Evolutionary conservation across 2,888 invertebrate species (phyloP).

Genomic region (Nephrotoma appendiculata): DNA sequence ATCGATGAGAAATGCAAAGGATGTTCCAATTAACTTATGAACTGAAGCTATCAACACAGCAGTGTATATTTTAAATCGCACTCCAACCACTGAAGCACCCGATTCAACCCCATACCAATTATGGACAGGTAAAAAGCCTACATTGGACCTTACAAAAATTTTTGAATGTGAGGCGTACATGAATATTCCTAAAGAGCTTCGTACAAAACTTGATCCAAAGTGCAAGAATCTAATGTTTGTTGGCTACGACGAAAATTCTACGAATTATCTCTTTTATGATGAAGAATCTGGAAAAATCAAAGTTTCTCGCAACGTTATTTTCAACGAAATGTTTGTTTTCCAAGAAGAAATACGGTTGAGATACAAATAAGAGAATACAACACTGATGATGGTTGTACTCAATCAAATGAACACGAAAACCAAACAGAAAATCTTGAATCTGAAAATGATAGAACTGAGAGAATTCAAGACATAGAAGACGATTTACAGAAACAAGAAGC

Average conservation of each 20-base stretch:
- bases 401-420: not conserved
- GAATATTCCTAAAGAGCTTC: not conserved
- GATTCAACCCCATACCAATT: too few relatives aligned
- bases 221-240: not conserved
- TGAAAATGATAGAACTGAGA: not conserved
- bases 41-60: too few relatives aligned
- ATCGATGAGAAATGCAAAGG: too few relatives aligned
- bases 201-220: not conserved
- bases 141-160: not conserved
- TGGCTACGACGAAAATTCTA: too few relatives aligned
- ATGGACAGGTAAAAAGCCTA: not conserved
- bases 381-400: not conserved
- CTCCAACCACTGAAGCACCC: too few relatives aligned
- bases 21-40: too few relatives aligned
- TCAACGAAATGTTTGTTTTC: not conserved
- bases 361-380: not conserved
- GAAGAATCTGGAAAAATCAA: not conserved
- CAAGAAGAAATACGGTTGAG: too few relatives aligned
- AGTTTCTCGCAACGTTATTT: not conserved
- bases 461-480: not conserved
- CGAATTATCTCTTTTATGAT: too few relatives aligned
- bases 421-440: not conserved
- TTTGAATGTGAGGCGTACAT: not conserved
- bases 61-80: too few relatives aligned
- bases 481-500: too few relatives aligned